A percentile compares a stretch with the other conserved stretches of the same genome.
These are phyloP conservation scores for Turnix velox DNA, from an alignment of 2,113 vertebrate genomes.

Conservation along the genomic window DNA sequence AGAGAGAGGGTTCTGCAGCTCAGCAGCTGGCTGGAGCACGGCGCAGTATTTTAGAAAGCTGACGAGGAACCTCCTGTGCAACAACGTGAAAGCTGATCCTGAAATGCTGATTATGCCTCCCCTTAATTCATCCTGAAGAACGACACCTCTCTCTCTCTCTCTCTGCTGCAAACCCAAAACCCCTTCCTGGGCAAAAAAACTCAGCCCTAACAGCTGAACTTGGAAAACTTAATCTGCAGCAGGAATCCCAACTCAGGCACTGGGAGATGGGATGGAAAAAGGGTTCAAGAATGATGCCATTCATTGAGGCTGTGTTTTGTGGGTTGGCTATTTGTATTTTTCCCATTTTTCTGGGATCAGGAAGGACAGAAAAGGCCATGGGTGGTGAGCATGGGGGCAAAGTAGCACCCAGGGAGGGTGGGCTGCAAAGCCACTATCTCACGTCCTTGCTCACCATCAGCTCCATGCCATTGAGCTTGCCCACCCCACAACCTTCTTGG, in stretches of 20 bases:
- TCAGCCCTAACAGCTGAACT: slow-evolving; percentile 22
- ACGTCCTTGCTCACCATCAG: fast-evolving
- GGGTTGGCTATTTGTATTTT: neutral
- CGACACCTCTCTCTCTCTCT: too few species aligned
- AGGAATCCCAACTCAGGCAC: neutral
- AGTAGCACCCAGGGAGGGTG: fast-evolving
- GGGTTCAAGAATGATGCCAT: neutral
- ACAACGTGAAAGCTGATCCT: slow-evolving; percentile 1
- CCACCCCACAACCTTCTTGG: neutral
- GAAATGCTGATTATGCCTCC: neutral
- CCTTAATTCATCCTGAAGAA: neutral
- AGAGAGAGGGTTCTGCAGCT: neutral
- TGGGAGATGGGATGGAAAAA: neutral
- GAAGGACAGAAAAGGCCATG: neutral
- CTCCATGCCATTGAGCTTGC: fast-evolving
- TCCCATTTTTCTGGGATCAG: neutral
- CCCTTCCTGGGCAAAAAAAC: neutral
- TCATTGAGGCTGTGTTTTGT: neutral
- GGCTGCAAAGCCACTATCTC: neutral
- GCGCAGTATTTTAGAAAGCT: neutral
- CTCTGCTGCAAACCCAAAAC: slow-evolving; percentile 1
- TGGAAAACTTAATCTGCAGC: neutral
- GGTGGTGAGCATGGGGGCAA: neutral
- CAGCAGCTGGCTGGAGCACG: slow-evolving; percentile 17
- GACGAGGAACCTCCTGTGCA: slow-evolving; percentile 39